Conservation (phyloP, 1,140 invertebrate species). For the Heliconius congener region DNA sequence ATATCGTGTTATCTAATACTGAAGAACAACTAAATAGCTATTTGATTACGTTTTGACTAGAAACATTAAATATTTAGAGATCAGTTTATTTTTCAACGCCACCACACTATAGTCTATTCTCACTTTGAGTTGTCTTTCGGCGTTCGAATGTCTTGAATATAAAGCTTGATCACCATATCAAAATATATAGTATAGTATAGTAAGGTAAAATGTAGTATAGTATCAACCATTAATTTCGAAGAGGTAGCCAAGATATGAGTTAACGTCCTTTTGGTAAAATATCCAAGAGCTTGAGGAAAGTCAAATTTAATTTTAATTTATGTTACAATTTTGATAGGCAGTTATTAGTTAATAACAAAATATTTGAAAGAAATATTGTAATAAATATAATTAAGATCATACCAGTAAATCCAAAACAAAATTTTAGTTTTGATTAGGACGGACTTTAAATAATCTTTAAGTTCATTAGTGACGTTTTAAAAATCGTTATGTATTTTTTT, state of each 20-base stretch:
- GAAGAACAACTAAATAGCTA: slow-evolving; percentile 57
- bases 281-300: neutral
- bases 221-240: neutral
- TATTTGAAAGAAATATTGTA: neutral
- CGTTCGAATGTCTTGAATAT: slow-evolving; percentile 16
- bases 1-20: slow-evolving; percentile 53
- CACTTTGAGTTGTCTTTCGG: slow-evolving; percentile 41
- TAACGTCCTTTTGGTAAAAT: neutral
- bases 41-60: slow-evolving; percentile 68
- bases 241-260: neutral
- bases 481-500: slow-evolving; percentile 7
- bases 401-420: neutral
- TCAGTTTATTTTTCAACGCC: slow-evolving; percentile 49
- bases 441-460: neutral
- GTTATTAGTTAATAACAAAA: neutral
- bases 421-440: neutral
- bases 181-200: neutral
- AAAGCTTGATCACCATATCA: slow-evolving; percentile 5
- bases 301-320: neutral
- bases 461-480: neutral
- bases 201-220: neutral
- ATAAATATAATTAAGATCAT: neutral
- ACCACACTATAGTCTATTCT: slow-evolving; percentile 51
- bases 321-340: neutral
- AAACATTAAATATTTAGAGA: slow-evolving; percentile 69